Base-by-base conservation (phyloP, 2,113 vertebrate genomes). In the Podarcis raffonei region DNA sequence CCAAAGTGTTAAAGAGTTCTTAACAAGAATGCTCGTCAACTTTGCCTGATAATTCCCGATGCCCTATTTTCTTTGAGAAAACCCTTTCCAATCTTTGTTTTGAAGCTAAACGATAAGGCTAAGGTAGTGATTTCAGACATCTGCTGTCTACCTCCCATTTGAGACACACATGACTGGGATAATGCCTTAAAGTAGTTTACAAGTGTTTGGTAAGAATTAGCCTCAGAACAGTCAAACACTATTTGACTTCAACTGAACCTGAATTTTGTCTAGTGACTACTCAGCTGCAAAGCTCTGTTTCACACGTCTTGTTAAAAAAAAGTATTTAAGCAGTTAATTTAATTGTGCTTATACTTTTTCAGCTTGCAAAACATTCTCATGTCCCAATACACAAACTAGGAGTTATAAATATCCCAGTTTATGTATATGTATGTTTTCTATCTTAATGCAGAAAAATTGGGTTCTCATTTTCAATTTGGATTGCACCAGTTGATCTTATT, bases 401-500 rank as follows among this genome's bases (percentile, higher is more conserved):
- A 57, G 27, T 80, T 86, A 75, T 30, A 89, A 74, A 37, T 9
- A 15, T 86, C n/a, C 9, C 23, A 66, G n/a, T 15, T 76, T 13
- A 68, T 37, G 8, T 27, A 32, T 66, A 6, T 81, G 23, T 42
- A 81, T 66, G 53, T 53, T 75, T 65, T 20, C 39, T 48, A 27
- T 32, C 48, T 37, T 30, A 81, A 25, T 39, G 18, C 25, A 78
- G 69, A 8, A 16, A 62, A 79, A 25, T 22, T 65, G 20, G 53
- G 22, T 16, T 81, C 48, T 83, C 57, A 22, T 77, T 81, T 81
- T 20, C 59, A 75, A 59, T 85, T 85, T 81, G 35, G 83, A 27
- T 20, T 72, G 35, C 15, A 53, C 27, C 42, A 0, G 77, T 85
- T 90, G 86, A 84, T 85, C 74, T 89, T 75, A 30, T 81, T 53